Conservation (phyloP, 2,888 invertebrate species). For the Dinocampus coccinellae region DNA sequence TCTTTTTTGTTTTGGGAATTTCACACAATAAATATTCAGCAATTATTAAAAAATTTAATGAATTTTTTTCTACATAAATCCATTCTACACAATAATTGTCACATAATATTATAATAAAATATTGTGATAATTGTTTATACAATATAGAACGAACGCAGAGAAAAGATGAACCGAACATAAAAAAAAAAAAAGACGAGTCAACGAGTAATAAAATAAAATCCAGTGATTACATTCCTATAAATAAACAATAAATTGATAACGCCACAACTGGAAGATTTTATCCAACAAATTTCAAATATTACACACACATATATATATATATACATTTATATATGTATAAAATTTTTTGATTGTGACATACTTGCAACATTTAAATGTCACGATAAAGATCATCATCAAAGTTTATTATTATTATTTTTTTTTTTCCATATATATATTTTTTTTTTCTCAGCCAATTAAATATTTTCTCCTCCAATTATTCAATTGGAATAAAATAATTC, state of each 20-base stretch:
- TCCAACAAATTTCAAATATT: not conserved
- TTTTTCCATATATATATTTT: too few species aligned
- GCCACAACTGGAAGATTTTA: slow-evolving; percentile 33
- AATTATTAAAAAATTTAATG: too few species aligned
- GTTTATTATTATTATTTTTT: too few species aligned
- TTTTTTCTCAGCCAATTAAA: too few species aligned
- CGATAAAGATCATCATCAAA: not conserved
- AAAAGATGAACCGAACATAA: not conserved
- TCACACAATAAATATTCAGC: too few species aligned
- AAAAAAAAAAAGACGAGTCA: not conserved
- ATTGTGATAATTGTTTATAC: slow-evolving; percentile 1
- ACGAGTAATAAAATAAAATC: not conserved
- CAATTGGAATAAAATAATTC: slow-evolving; percentile 28
- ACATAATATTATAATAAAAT: slow-evolving; percentile 8
- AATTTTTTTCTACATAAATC: too few species aligned
- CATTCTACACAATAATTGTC: not conserved
- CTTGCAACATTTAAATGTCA: not conserved
- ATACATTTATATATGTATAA: not conserved
- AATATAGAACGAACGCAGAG: slow-evolving; percentile 1
- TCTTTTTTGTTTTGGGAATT: not conserved
- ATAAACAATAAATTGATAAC: not conserved
- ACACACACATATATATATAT: not conserved
- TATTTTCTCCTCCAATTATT: too few species aligned
- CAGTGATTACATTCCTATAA: too few species aligned
- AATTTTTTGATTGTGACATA: not conserved